Evolutionary conservation across 1,140 invertebrate species (phyloP).

Genomic region (Aphis craccivora): DNA sequence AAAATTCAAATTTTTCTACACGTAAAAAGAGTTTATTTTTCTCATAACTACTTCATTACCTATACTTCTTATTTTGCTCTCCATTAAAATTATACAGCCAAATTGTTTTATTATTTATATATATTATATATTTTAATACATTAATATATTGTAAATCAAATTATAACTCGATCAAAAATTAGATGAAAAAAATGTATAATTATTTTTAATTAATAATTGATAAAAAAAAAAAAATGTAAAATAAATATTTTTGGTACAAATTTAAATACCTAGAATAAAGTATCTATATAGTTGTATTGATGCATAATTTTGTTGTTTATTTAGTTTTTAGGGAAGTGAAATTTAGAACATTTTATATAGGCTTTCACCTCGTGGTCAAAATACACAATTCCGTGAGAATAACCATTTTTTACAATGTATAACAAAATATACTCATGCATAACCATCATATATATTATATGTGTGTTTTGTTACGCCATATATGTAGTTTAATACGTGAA

Average conservation of each 20-base stretch:
- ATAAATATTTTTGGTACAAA: not conserved
- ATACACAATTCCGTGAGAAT: slow-evolving; percentile 13
- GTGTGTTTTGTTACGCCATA: not conserved
- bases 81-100: not conserved
- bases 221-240: not conserved
- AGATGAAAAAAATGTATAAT: not conserved
- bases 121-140: not conserved
- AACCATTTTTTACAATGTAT: not conserved
- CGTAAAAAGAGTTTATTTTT: not conserved
- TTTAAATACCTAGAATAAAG: not conserved
- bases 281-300: no score
- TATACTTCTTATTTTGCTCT: not conserved
- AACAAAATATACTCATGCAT: not conserved
- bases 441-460: not conserved
- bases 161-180: not conserved
- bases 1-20: not conserved
- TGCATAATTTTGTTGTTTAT: not conserved
- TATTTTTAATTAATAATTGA: not conserved
- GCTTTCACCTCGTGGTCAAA: slow-evolving; percentile 21
- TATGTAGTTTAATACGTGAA: not conserved
- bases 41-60: not conserved
- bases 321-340: slow-evolving; percentile 15
- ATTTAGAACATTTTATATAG: not conserved
- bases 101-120: not conserved
- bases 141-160: not conserved